Percentiles rank a stretch among this genome's conserved stretches.
Conservation (phyloP, 2,113 vertebrate genomes). For the Semicossyphus pulcher region DNA sequence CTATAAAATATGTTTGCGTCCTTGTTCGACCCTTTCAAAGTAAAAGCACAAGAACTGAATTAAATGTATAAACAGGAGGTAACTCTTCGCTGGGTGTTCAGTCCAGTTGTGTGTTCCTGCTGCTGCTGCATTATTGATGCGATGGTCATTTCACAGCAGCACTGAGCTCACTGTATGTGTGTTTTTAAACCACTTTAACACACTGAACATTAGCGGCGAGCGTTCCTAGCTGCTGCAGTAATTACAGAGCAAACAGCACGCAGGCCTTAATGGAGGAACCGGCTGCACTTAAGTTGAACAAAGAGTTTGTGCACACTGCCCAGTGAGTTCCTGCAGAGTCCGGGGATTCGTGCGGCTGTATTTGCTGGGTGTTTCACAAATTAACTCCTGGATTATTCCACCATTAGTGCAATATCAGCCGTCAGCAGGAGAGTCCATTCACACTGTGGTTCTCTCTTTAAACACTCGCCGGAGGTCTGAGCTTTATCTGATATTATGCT, state of each 20-base stretch:
- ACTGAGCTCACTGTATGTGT: constrained; percentile 10
- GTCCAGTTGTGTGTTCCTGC: constrained; percentile 2
- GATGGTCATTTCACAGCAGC: constrained; percentile 35
- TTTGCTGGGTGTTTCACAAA: constrained; percentile 40
- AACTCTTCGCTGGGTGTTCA: constrained; percentile 36
- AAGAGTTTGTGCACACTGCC: constrained; percentile 38
- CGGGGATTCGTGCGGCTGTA: constrained; percentile 33
- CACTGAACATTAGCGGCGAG: constrained; percentile 35
- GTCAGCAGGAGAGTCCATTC: no score
- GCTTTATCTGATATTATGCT: neutral
- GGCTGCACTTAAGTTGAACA: constrained; percentile 54
- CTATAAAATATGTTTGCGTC: no score
- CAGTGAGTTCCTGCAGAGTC: constrained; percentile 47
- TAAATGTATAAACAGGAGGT: neutral
- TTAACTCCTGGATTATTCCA: constrained; percentile 48
- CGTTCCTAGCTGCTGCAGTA: constrained; percentile 43
- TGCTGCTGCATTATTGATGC: constrained; percentile 69
- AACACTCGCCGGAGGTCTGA: constrained; percentile 1
- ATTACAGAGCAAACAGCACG: constrained; percentile 64
- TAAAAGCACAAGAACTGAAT: constrained; percentile 4
- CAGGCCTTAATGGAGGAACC: constrained; percentile 58
- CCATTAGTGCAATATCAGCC: constrained; percentile 30
- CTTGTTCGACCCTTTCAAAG: neutral
- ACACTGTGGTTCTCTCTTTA: neutral
- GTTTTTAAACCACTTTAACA: constrained; percentile 48